Conservation (phyloP, 2,797 vertebrate genomes). For the Manis crassicaudata region DNA sequence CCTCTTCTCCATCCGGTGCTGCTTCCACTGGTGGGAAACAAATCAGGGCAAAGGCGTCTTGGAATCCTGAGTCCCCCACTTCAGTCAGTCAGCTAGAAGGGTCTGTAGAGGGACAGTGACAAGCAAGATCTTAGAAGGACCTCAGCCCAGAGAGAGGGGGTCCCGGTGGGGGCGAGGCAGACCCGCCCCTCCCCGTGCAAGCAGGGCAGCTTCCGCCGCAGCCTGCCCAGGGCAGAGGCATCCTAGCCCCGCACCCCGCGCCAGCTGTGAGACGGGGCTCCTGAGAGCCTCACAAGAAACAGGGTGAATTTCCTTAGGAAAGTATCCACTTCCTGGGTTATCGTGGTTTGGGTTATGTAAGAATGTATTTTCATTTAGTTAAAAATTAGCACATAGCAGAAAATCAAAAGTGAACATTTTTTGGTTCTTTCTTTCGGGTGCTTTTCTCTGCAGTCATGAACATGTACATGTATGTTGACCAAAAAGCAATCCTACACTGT, state of each 20-base stretch:
- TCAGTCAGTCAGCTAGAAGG: too few species aligned
- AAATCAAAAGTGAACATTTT: not conserved
- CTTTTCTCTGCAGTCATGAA: not conserved
- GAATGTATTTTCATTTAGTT: not conserved
- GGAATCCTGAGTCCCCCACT: not conserved
- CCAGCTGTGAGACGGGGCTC: not conserved
- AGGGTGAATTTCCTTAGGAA: not conserved
- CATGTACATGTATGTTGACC: not conserved
- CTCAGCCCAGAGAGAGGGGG: not conserved
- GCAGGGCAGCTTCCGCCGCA: not conserved
- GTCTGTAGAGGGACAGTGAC: not conserved
- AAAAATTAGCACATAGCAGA: not conserved
- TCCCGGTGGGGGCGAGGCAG: fast-evolving
- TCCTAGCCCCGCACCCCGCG: not conserved
- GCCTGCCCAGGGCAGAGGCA: not conserved
- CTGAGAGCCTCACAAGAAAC: not conserved
- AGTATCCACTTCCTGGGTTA: not conserved
- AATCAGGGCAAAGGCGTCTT: not conserved
- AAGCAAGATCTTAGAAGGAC: not conserved
- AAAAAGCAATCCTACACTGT: fast-evolving
- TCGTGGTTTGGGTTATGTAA: not conserved
- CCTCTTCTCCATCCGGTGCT: not conserved
- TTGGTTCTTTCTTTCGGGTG: not conserved
- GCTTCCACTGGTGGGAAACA: not conserved
- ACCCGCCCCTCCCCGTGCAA: not conserved